Conservation (phyloP, 2,797 vertebrate genomes). For the Stomatorhinus walkeri region DNA sequence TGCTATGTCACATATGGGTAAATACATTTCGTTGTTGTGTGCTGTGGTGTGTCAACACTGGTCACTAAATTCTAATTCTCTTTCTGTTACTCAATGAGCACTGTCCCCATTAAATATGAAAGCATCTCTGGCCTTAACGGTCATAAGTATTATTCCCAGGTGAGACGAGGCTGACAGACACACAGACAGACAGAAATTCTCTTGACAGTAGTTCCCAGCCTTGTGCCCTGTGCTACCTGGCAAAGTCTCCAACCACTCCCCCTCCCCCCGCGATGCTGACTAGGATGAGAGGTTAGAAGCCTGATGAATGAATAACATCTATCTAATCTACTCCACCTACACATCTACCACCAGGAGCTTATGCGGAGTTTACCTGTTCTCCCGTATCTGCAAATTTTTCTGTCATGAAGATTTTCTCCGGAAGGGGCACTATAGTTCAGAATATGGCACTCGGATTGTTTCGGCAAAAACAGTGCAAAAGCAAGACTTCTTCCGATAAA, state of each 20-base stretch:
- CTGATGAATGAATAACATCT: background rate
- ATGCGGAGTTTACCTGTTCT: background rate
- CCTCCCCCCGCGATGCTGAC: background rate
- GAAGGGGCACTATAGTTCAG: background rate
- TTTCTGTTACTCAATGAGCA: background rate
- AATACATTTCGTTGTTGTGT: background rate
- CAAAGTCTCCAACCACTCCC: background rate
- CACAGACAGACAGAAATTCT: background rate
- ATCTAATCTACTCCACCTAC: slow-evolving; percentile 16
- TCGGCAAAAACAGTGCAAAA: background rate
- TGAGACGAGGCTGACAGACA: background rate
- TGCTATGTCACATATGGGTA: background rate
- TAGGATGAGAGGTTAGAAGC: background rate
- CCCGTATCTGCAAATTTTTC: background rate
- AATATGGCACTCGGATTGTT: background rate
- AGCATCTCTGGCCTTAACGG: background rate
- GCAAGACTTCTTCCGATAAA: background rate
- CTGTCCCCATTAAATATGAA: background rate
- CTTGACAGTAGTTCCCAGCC: background rate
- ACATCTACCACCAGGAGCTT: background rate
- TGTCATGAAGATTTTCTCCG: background rate
- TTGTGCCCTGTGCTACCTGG: background rate
- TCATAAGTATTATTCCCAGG: background rate
- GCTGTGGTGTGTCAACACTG: background rate
- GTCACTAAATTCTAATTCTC: background rate